Evolutionary conservation across 1,140 invertebrate genomes (phyloP), one percentile per base, ranked within the genome.

Genomic region (Psilanteris sp.): DNA sequence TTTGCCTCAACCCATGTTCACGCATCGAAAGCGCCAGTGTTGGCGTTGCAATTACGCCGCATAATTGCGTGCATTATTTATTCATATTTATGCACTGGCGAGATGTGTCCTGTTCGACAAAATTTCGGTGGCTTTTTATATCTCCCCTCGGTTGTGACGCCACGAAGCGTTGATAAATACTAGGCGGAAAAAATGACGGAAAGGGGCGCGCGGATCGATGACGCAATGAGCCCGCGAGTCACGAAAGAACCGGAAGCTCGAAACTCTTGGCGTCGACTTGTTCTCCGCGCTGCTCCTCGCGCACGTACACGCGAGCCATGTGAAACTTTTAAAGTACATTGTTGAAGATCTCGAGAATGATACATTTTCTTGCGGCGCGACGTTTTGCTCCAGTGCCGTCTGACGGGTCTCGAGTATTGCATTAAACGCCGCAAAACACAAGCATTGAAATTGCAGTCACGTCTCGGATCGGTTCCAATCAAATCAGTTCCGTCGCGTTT

Each of bases 291-390:
- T 57, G 36, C 43, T 41, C 34, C 27, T 39, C 67, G 10, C 41
- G 26, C 57, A 34, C 39, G 67, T 54, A 54, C 57, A 16, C 14
- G 37, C 41, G 39, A 52, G 24, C 26, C 31, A 44, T 62, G 37
- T 57, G 68, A 52, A 62, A 64, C 68, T 72, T 72, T 64, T 72
- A 48, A 50, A 72, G 57, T 34, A 48, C 57, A 72, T 72, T 72
- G 68, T 72, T 72, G 57, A 55, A 44, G 31, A 26, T 10, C 27
- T 29, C 41, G 34, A 26, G 36, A 27, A 41, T 57, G 66, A 44
- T 31, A 32, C 27, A 52, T 61, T 71, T 71, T 70, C 29, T 54
- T 54, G 54, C 61, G 66, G 52, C 66, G 16, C 27, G 54, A 70
- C 18, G 29, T 10, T 43, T 43, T 52, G 24, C 44, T 27, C 24